These are phyloP conservation scores for Melangyna quadrimaculata DNA, from an alignment of 2,888 invertebrate genomes.

Conservation along the genomic window DNA sequence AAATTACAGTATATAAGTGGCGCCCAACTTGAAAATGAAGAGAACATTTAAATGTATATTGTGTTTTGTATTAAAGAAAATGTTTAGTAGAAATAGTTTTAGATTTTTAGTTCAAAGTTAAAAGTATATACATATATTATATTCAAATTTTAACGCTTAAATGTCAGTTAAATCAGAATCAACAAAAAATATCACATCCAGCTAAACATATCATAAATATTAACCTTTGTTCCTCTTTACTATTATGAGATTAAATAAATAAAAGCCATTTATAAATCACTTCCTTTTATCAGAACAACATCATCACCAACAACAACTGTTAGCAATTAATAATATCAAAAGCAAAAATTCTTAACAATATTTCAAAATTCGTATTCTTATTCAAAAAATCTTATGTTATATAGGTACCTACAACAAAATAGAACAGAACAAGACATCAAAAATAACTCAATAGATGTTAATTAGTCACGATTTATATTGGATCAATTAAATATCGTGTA, in stretches of 20 bases:
- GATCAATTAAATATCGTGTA: constrained; percentile 69
- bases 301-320: constrained; percentile 53
- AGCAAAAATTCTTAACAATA: constrained; percentile 33
- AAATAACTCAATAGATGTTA: constrained; percentile 68
- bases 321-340: constrained; percentile 39
- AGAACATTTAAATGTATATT: neutral
- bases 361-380: constrained; percentile 50
- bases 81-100: too few species aligned
- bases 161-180: neutral
- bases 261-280: neutral
- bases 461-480: constrained; percentile 70
- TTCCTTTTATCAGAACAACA: constrained; percentile 16
- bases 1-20: neutral
- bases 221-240: neutral
- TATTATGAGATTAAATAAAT: neutral
- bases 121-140: too few species aligned
- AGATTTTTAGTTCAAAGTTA: too few species aligned
- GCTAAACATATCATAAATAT: neutral
- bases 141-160: neutral
- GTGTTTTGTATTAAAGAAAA: neutral
- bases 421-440: constrained; percentile 26
- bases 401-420: neutral
- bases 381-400: constrained; percentile 23
- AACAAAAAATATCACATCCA: neutral
- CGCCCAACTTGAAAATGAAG: neutral